Evolutionary conservation across 2,113 vertebrate species (phyloP).

Genomic region (Falcunculus frontatus): DNA sequence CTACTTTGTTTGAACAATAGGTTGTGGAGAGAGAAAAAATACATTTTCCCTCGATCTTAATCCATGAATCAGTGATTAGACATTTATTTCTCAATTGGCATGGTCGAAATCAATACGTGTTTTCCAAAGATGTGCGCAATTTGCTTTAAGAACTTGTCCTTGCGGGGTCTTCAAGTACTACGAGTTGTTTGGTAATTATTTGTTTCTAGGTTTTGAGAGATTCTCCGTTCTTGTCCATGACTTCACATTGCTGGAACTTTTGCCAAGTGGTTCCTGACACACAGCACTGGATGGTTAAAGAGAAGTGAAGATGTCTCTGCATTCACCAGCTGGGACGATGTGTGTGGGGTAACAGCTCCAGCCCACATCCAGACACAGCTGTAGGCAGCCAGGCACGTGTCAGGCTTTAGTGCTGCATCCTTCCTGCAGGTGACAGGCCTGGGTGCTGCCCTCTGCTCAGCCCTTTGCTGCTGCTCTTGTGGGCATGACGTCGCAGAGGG

Average conservation of each 20-base stretch:
- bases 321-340: neutral
- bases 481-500: fast-evolving
- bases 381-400: fast-evolving
- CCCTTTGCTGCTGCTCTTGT: no score
- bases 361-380: neutral
- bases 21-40: constrained; percentile 1
- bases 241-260: neutral
- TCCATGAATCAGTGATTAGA: constrained; percentile 22
- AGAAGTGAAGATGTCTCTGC: neutral
- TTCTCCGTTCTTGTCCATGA: neutral
- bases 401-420: neutral
- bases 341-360: fast-evolving
- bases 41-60: neutral
- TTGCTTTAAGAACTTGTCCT: constrained; percentile 14
- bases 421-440: fast-evolving
- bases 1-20: constrained; percentile 18
- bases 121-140: neutral
- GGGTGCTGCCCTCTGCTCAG: fast-evolving
- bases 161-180: neutral
- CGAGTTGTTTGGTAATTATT: neutral
- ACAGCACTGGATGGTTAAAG: fast-evolving
- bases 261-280: neutral
- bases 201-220: neutral
- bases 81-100: constrained; percentile 22
- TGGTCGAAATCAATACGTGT: neutral